Percentiles rank a stretch among this genome's conserved stretches.
phyloP scores from a whole-genome alignment of 2,113 vertebrate genomes.

The Rhinoderma darwinii region DNA sequence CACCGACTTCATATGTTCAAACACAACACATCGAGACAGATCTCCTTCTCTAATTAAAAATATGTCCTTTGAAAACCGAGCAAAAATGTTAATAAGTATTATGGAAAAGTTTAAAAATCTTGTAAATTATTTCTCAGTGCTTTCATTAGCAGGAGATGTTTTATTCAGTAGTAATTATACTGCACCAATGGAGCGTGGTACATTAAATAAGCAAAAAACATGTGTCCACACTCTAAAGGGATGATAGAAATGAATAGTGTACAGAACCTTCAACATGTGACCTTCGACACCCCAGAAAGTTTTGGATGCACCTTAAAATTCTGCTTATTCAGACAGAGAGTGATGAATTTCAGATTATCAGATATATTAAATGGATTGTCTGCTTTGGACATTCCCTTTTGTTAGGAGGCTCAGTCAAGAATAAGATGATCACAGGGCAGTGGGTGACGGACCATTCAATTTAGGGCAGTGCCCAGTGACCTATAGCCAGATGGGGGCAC shows the following conservation, averaged over 20 bases:
- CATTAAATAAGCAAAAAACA: not conserved
- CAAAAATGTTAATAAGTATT: slow-evolving; percentile 26
- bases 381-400: too few relatives aligned
- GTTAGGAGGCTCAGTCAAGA: too few relatives aligned
- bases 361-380: too few relatives aligned
- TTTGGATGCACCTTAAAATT: too few relatives aligned
- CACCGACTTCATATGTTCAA: not conserved
- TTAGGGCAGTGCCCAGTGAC: too few relatives aligned
- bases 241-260: not conserved
- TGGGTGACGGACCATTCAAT: too few relatives aligned
- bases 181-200: not conserved
- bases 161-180: not conserved
- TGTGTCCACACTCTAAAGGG: not conserved
- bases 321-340: too few relatives aligned
- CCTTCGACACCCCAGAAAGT: not conserved
- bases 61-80: not conserved
- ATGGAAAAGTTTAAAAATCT: not conserved
- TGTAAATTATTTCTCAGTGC: not conserved
- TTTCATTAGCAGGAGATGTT: not conserved
- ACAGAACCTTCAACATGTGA: not conserved
- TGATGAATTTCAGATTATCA: too few relatives aligned
- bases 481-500: too few relatives aligned
- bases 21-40: not conserved
- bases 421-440: too few relatives aligned
- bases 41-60: not conserved